phyloP scores from a whole-genome alignment of 2,113 vertebrate species.

The Andinoacara biseriatus region DNA sequence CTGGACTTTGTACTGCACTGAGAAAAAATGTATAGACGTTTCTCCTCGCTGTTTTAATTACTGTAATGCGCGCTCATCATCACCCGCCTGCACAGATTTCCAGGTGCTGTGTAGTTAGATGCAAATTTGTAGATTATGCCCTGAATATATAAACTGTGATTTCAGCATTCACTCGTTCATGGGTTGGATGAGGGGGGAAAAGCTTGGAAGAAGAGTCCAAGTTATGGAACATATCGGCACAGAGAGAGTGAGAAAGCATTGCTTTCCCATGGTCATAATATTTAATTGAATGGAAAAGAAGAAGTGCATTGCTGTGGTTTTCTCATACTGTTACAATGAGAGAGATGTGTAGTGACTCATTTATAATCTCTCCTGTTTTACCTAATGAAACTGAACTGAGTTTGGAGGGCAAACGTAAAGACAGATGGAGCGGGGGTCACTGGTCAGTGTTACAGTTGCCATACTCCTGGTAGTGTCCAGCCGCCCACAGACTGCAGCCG shows the following conservation, averaged over 20 bases:
- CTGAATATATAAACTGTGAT: background rate
- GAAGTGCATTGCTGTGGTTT: background rate
- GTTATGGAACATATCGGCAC: background rate
- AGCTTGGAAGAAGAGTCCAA: background rate
- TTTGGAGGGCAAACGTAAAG: background rate
- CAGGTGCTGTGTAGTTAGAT: slow-evolving; percentile 5
- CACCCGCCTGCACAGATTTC: slow-evolving; percentile 2
- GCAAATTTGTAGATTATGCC: background rate
- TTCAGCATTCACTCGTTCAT: background rate
- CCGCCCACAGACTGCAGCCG: slow-evolving; percentile 41
- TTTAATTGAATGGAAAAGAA: background rate
- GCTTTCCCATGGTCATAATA: background rate
- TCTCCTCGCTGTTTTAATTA: slow-evolving; percentile 9
- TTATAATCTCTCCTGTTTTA: background rate
- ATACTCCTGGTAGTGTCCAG: slow-evolving; percentile 28
- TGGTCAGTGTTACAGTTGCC: slow-evolving; percentile 23
- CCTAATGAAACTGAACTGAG: background rate
- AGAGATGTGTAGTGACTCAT: background rate
- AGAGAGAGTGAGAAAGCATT: background rate
- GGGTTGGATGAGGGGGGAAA: background rate
- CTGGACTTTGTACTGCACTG: background rate
- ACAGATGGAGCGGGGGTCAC: slow-evolving; percentile 3
- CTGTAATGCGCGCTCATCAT: slow-evolving; percentile 31
- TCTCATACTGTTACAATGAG: background rate
- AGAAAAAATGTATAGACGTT: background rate